Conservation (phyloP, 2,797 vertebrate species). For the Emydoidea blandingii region DNA sequence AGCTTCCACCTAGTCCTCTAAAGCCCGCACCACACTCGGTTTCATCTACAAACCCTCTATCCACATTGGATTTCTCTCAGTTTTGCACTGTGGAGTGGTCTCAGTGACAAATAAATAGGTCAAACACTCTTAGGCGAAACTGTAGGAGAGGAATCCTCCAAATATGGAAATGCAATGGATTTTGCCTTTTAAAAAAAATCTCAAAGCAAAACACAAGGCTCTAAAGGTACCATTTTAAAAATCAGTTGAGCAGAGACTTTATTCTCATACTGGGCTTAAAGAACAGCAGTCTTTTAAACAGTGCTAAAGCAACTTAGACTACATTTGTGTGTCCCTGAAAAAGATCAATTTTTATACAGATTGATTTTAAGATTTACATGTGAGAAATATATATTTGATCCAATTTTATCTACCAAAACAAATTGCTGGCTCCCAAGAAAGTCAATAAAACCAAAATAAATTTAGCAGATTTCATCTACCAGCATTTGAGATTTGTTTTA, state of each 20-base stretch:
- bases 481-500: slow-evolving; percentile 82
- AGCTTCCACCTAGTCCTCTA: slow-evolving; percentile 78
- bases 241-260: slow-evolving; percentile 84
- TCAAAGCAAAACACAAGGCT: slow-evolving; percentile 77
- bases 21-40: slow-evolving; percentile 64
- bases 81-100: slow-evolving; percentile 77
- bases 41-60: slow-evolving; percentile 76
- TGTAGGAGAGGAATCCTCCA: slow-evolving; percentile 72
- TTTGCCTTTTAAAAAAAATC: slow-evolving; percentile 81
- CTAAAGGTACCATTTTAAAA: slow-evolving; percentile 86
- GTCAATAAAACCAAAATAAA: slow-evolving; percentile 83
- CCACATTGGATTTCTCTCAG: slow-evolving; percentile 72
- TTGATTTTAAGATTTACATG: slow-evolving; percentile 90
- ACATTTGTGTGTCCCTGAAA: slow-evolving; percentile 76
- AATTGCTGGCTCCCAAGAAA: slow-evolving; percentile 84
- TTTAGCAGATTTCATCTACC: slow-evolving; percentile 82
- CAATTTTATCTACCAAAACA: slow-evolving; percentile 73
- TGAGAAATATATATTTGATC: slow-evolving; percentile 73
- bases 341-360: slow-evolving; percentile 87
- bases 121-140: slow-evolving; percentile 73
- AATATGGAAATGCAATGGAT: slow-evolving; percentile 80
- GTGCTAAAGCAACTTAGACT: slow-evolving; percentile 70
- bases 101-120: slow-evolving; percentile 79
- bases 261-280: slow-evolving; percentile 68
- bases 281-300: slow-evolving; percentile 69